These are phyloP conservation scores for Bubo blakistoni DNA, from an alignment of 2,113 vertebrate species.

Conservation along the genomic window DNA sequence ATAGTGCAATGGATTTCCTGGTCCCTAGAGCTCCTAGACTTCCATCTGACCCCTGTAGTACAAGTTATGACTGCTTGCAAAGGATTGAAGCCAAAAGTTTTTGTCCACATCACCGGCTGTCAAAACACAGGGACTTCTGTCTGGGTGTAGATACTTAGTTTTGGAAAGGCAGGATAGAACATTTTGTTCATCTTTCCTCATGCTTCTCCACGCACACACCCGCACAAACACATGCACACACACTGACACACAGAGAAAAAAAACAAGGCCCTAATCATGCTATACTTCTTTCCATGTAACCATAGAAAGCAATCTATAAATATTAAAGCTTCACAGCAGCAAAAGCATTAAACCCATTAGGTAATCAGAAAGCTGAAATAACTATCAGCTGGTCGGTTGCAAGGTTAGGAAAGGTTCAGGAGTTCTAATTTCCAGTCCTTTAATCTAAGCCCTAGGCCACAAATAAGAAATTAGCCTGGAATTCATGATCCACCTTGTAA, in stretches of 20 bases:
- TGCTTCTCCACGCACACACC: neutral
- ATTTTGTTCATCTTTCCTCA: conserved; percentile 36
- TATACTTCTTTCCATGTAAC: neutral
- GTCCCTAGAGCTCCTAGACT: neutral
- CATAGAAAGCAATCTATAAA: neutral
- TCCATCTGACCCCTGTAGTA: neutral
- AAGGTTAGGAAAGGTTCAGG: neutral
- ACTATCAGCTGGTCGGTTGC: neutral
- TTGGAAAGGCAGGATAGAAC: conserved; percentile 30
- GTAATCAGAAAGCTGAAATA: neutral
- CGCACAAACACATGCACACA: neutral
- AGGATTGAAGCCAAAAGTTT: conserved; percentile 6
- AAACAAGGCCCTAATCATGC: neutral
- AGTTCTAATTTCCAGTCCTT: neutral
- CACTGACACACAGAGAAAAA: neutral
- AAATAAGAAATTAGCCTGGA: neutral
- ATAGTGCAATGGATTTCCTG: neutral
- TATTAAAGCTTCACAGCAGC: neutral
- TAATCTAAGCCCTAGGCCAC: neutral
- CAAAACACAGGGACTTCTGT: conserved; percentile 49
- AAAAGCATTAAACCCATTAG: neutral
- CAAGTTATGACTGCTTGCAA: neutral
- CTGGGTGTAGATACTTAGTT: conserved; percentile 9
- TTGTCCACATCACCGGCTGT: neutral
- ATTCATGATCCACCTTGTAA: neutral